phyloP scores from a whole-genome alignment of 1,140 invertebrate species.

The Dendroctonus ponderosae region DNA sequence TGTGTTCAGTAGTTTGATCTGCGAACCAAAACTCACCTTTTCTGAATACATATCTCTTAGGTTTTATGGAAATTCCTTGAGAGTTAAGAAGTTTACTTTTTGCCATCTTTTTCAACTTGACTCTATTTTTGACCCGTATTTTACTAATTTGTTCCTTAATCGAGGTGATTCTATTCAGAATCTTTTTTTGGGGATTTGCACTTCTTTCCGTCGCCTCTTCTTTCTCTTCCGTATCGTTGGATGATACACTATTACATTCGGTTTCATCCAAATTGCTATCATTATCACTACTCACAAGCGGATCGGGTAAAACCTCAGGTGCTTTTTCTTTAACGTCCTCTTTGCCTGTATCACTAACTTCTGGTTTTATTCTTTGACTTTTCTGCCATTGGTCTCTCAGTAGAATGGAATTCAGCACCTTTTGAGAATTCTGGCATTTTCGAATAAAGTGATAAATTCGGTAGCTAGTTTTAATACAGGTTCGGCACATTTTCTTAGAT shows the following conservation, averaged over 20 bases:
- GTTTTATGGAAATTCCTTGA: constrained; percentile 11
- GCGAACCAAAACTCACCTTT: constrained; percentile 11
- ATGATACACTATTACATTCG: neutral
- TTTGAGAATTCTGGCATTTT: constrained; percentile 27
- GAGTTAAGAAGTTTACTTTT: constrained; percentile 7
- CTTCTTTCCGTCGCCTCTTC: neutral
- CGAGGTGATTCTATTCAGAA: neutral
- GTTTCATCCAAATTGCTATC: constrained; percentile 1
- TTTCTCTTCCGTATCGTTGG: constrained; percentile 6
- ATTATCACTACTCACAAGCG: neutral
- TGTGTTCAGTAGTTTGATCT: too few species aligned
- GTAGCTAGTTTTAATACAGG: constrained; percentile 28
- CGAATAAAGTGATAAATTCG: constrained; percentile 15
- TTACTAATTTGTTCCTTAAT: constrained; percentile 16
- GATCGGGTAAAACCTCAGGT: neutral
- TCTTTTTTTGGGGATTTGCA: neutral
- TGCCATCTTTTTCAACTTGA: constrained; percentile 8
- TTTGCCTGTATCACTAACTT: neutral
- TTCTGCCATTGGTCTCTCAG: constrained; percentile 1
- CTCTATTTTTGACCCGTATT: constrained; percentile 18
- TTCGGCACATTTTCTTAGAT: constrained; percentile 26
- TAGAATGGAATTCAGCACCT: constrained; percentile 15
- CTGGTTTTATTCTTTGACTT: constrained; percentile 2
- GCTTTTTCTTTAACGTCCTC: neutral
- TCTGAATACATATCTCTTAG: constrained; percentile 27